These are phyloP conservation scores for Phataginus tricuspis DNA, from an alignment of 2,797 vertebrate genomes.

Conservation along the genomic window DNA sequence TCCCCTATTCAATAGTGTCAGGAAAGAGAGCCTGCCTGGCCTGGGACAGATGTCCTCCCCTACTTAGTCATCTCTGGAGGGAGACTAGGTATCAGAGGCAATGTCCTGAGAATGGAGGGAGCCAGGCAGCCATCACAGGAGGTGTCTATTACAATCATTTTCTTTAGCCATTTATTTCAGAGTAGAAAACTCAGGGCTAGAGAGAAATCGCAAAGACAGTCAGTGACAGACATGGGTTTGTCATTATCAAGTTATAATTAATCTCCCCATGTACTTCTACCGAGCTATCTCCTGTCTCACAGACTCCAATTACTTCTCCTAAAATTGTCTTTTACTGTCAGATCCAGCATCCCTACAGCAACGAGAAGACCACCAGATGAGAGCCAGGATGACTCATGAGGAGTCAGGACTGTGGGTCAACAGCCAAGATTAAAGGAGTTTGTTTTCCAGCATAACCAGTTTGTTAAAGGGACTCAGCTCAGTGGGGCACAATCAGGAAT, in stretches of 20 bases:
- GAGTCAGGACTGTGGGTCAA: neutral
- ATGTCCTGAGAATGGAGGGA: neutral
- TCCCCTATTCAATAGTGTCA: neutral
- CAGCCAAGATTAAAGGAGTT: neutral
- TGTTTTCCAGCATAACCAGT: neutral
- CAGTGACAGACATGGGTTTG: neutral
- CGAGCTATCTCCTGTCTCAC: neutral
- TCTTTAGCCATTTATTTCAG: constrained; percentile 16
- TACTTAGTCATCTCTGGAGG: neutral
- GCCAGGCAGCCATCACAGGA: neutral
- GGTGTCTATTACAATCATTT: neutral
- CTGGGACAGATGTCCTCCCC: neutral
- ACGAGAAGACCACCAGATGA: neutral
- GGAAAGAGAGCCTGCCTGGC: neutral
- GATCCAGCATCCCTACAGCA: neutral
- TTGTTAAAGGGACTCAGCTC: constrained; percentile 7
- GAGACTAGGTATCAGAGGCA: neutral
- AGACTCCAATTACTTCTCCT: neutral
- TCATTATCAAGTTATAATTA: neutral
- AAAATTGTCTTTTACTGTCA: neutral
- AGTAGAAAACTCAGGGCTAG: neutral
- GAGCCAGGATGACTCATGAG: neutral
- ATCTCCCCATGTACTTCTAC: neutral
- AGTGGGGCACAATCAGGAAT: neutral
- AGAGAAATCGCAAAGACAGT: neutral